These are phyloP conservation scores for Lasioglossum albipes DNA, from an alignment of 1,140 invertebrate species.

Conservation along the genomic window DNA sequence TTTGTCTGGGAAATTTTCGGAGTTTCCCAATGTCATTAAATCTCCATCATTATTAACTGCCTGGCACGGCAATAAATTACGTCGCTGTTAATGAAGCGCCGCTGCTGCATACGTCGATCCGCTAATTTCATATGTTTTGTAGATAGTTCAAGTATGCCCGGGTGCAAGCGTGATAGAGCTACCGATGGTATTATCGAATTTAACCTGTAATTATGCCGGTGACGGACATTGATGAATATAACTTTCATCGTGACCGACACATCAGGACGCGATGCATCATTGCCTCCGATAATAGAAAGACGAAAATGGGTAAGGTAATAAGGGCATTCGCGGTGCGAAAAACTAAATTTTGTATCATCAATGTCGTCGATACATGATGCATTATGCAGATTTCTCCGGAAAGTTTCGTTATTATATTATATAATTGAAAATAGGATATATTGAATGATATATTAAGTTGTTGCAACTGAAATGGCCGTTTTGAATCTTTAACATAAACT, in stretches of 20 bases:
- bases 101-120: constrained; percentile 1
- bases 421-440: neutral
- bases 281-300: no score
- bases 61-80: constrained; percentile 26
- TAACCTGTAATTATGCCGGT: constrained; percentile 46
- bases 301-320: no score
- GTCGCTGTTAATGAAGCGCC: constrained; percentile 33
- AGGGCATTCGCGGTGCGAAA: no score
- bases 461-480: no score
- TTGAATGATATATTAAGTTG: no score
- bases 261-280: constrained; percentile 39
- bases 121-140: constrained; percentile 39
- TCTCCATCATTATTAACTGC: constrained; percentile 43
- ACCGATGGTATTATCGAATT: constrained; percentile 44
- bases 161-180: constrained; percentile 25
- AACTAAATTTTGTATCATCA: no score
- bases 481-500: no score
- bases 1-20: constrained; percentile 27
- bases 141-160: constrained; percentile 32
- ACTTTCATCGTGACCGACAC: constrained; percentile 17
- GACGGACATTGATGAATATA: constrained; percentile 59
- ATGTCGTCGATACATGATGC: no score
- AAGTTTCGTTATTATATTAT: no score
- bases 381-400: no score
- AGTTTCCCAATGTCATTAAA: constrained; percentile 30